phyloP scores from a whole-genome alignment of 1,140 invertebrate genomes.

The Drusus annulatus region DNA sequence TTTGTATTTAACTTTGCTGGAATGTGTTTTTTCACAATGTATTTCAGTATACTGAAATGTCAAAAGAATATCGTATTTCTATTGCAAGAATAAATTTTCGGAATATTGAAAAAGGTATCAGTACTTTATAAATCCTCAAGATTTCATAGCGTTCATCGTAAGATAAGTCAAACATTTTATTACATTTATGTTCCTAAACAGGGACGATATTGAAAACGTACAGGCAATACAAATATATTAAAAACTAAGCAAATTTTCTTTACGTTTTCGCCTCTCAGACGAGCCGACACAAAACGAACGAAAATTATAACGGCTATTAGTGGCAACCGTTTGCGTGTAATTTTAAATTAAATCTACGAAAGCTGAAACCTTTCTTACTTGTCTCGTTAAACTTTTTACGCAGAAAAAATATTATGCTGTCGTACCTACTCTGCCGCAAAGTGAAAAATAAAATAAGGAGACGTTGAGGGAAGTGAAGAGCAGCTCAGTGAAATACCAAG shows the following conservation, averaged over 20 bases:
- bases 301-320: slow-evolving; percentile 14
- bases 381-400: slow-evolving; percentile 36
- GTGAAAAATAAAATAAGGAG: slow-evolving; percentile 8
- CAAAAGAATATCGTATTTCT: too few species aligned
- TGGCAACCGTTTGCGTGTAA: slow-evolving; percentile 15
- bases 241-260: neutral
- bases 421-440: slow-evolving; percentile 10
- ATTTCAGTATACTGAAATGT: too few species aligned
- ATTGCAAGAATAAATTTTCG: too few species aligned
- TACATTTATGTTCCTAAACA: too few species aligned
- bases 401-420: slow-evolving; percentile 5
- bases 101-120: too few species aligned
- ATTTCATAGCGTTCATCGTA: too few species aligned
- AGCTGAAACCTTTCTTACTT: slow-evolving; percentile 30
- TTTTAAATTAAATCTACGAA: slow-evolving; percentile 33
- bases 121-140: too few species aligned
- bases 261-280: neutral
- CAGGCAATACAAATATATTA: neutral
- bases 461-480: neutral
- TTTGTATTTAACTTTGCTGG: too few species aligned
- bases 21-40: too few species aligned
- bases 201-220: too few species aligned
- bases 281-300: neutral
- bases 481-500: neutral
- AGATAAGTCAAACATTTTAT: too few species aligned